Conservation (phyloP, 1,140 invertebrate genomes). For the Apis florea region DNA sequence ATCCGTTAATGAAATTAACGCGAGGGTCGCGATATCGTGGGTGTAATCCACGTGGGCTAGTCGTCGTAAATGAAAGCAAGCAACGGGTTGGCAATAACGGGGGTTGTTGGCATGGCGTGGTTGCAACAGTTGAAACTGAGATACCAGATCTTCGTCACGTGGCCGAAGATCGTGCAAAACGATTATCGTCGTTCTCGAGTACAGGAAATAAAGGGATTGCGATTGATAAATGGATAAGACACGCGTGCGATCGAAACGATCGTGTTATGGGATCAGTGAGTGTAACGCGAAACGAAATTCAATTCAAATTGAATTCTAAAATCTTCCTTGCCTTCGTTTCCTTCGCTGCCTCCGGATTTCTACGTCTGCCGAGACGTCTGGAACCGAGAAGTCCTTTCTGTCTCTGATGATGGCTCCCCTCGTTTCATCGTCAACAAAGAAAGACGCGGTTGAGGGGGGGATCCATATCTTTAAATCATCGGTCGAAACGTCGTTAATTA, state of each 20-base stretch:
- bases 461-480: constrained; percentile 59
- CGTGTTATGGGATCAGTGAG: background rate
- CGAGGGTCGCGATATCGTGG: background rate
- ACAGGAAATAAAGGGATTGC: constrained; percentile 25
- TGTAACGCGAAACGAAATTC: no score
- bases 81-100: constrained; percentile 10
- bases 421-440: constrained; percentile 32
- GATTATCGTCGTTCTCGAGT: constrained; percentile 17
- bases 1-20: constrained; percentile 26
- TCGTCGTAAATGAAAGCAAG: constrained; percentile 31
- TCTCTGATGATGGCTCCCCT: background rate
- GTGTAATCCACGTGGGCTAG: background rate
- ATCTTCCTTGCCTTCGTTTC: background rate
- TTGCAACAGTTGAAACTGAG: constrained; percentile 16
- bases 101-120: background rate
- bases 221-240: constrained; percentile 34
- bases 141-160: constrained; percentile 5
- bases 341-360: background rate
- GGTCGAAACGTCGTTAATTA: constrained; percentile 62
- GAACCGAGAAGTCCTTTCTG: background rate
- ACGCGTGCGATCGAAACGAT: constrained; percentile 22
- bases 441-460: background rate
- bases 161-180: constrained; percentile 39
- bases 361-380: background rate
- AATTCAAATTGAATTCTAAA: no score